A percentile compares a stretch with the other conserved stretches of the same genome.
Evolutionary conservation across 2,888 invertebrate genomes (phyloP).

Genomic region (Lissonota sp.): DNA sequence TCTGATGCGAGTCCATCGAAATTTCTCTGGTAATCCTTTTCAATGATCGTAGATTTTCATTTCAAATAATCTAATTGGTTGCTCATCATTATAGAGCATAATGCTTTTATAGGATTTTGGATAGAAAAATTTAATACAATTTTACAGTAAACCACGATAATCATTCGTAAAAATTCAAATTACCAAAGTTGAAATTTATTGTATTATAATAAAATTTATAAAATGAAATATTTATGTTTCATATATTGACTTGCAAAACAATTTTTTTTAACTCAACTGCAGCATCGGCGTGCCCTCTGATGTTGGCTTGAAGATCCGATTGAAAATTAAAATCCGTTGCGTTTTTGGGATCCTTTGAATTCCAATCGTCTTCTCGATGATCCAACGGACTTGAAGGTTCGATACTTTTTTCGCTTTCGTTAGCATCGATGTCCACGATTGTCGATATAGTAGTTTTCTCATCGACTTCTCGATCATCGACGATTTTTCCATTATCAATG

Average conservation of each 20-base stretch:
- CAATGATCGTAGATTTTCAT: too few relatives aligned
- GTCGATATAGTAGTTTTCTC: not conserved
- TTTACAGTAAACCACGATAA: not conserved
- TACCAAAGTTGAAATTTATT: too few relatives aligned
- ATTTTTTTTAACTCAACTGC: slow-evolving; percentile 33
- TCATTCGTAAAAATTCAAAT: too few relatives aligned
- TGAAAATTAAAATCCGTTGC: slow-evolving; percentile 8
- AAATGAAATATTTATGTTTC: not conserved
- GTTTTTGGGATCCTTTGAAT: slow-evolving; percentile 11
- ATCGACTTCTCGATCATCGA: not conserved
- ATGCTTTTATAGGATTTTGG: too few relatives aligned
- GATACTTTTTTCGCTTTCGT: not conserved
- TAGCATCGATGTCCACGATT: not conserved
- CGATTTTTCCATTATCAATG: not conserved
- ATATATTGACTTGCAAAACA: not conserved
- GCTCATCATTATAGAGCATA: too few relatives aligned
- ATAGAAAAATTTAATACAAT: slow-evolving; percentile 1
- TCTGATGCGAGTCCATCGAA: too few relatives aligned
- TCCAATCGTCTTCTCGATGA: slow-evolving; percentile 11
- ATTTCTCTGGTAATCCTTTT: too few relatives aligned
- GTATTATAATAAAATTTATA: not conserved
- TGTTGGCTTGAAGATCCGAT: not conserved
- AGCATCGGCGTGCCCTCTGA: not conserved
- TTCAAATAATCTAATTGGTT: too few relatives aligned
- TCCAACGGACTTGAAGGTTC: not conserved